These are phyloP conservation scores for Stegophylla sp. DNA, from an alignment of 2,888 invertebrate genomes.

Conservation along the genomic window DNA sequence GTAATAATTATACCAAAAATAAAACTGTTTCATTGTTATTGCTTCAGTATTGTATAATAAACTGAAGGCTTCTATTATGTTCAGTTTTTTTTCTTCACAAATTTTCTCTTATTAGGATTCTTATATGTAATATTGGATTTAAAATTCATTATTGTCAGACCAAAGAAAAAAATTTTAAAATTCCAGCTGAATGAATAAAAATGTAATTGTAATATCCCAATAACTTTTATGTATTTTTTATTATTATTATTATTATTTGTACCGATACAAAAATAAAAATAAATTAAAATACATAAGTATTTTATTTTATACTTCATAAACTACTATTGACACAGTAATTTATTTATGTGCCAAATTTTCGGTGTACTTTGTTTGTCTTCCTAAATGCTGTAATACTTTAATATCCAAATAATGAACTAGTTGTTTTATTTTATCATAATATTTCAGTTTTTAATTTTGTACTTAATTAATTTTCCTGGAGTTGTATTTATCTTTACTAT, in stretches of 20 bases:
- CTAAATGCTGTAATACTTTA: not conserved
- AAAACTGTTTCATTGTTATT: not conserved
- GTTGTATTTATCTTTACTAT: not conserved
- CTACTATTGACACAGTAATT: not conserved
- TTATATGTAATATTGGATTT: not conserved
- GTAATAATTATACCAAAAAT: not conserved
- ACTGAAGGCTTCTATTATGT: not conserved
- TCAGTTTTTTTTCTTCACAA: not conserved
- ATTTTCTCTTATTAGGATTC: not conserved
- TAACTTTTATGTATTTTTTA: not conserved
- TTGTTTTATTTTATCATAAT: constrained; percentile 4
- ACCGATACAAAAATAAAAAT: not conserved
- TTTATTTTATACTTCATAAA: not conserved
- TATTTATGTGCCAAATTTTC: constrained; percentile 29
- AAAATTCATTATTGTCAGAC: not conserved
- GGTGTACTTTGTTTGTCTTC: constrained; percentile 3
- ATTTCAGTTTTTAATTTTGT: not conserved
- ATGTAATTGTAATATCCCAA: too few species aligned
- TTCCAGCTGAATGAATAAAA: too few species aligned
- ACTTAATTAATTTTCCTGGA: not conserved
- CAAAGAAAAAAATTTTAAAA: not conserved
- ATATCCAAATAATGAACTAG: not conserved
- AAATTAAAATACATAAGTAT: not conserved
- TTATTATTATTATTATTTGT: too few species aligned
- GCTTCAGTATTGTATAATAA: not conserved